These are phyloP conservation scores for Aegotheles bennettii DNA, from an alignment of 2,113 vertebrate species.

Conservation along the genomic window DNA sequence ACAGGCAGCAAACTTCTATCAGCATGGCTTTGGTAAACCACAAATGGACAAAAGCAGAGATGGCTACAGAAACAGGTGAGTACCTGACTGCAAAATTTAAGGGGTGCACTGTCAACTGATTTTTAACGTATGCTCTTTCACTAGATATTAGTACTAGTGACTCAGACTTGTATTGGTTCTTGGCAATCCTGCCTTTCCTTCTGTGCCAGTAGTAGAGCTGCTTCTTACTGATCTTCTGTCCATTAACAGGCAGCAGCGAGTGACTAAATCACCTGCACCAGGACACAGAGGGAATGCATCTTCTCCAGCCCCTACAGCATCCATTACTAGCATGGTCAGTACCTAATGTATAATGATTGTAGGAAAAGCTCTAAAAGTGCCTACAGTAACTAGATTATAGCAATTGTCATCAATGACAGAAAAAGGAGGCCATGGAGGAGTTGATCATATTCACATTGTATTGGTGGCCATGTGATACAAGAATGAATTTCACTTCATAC, in stretches of 20 bases:
- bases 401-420: accelerated
- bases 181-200: not conserved
- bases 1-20: conserved; percentile 83
- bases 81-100: not conserved
- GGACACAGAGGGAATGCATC: conserved; percentile 80
- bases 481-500: not conserved
- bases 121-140: not conserved
- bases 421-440: not conserved
- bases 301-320: conserved; percentile 82
- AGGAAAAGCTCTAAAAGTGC: not conserved
- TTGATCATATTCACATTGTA: accelerated
- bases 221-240: not conserved
- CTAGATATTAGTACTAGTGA: not conserved
- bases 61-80: conserved; percentile 85
- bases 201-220: not conserved
- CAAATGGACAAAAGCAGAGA: conserved; percentile 85
- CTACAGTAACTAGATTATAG: not conserved
- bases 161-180: not conserved
- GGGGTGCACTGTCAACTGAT: accelerated
- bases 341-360: not conserved
- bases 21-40: conserved; percentile 83
- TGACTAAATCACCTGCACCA: conserved; percentile 86
- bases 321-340: conserved; percentile 94
- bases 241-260: conserved; percentile 78
- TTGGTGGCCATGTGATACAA: accelerated